Percentiles rank a stretch among this genome's conserved stretches.
Conservation (phyloP, 2,888 invertebrate genomes). For the Tethea ocularis region DNA sequence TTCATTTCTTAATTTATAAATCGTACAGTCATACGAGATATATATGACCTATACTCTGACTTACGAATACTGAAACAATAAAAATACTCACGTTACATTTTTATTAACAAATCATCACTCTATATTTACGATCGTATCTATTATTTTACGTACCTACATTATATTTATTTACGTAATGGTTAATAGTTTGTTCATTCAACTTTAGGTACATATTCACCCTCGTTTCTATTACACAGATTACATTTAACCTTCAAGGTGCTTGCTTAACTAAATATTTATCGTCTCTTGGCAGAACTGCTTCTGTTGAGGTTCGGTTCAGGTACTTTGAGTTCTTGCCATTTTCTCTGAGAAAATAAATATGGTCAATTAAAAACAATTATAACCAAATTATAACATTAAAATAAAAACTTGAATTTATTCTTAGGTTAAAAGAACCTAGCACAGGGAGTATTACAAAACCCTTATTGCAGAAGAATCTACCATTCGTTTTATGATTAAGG, state of each 20-base stretch:
- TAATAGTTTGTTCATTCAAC: no score
- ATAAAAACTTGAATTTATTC: not conserved
- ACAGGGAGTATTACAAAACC: no score
- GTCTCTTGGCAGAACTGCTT: constrained; percentile 39
- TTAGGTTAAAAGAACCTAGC: not conserved
- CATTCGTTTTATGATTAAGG: no score
- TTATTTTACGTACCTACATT: not conserved
- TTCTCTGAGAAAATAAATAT: constrained; percentile 59
- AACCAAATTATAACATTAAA: not conserved
- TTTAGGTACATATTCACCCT: no score
- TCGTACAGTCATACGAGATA: no score
- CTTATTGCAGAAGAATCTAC: not conserved
- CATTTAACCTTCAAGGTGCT: not conserved
- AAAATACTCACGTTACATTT: no score
- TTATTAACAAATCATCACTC: no score
- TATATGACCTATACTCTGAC: no score
- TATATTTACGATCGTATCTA: no score
- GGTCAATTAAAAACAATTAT: not conserved
- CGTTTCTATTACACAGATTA: constrained; percentile 15
- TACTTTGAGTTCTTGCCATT: constrained; percentile 77
- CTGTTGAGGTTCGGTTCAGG: constrained; percentile 59
- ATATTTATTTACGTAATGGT: no score
- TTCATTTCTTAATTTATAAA: no score
- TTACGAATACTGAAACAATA: no score
- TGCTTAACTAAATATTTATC: constrained; percentile 11